These are phyloP conservation scores for Gallinago solitaria DNA, from an alignment of 2,797 vertebrate genomes.

Conservation along the genomic window DNA sequence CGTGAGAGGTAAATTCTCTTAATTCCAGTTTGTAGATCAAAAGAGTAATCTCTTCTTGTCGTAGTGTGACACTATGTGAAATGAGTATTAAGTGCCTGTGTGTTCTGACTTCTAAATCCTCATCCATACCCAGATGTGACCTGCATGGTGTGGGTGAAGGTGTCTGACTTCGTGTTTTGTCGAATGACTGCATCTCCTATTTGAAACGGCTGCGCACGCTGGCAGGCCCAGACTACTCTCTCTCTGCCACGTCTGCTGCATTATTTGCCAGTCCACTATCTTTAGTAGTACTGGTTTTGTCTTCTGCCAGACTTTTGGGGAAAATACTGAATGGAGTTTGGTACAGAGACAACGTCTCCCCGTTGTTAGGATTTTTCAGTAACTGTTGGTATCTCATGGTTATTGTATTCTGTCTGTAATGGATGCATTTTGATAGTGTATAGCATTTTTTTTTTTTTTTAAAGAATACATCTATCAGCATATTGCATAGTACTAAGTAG, in stretches of 20 bases:
- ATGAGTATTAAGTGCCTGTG: background rate
- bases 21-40: background rate
- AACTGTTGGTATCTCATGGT: background rate
- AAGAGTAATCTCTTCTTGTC: background rate
- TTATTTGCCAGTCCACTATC: background rate
- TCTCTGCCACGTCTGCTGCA: background rate
- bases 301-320: background rate
- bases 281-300: background rate
- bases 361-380: background rate
- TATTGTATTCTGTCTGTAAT: background rate
- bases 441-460: background rate
- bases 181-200: background rate
- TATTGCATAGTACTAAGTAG: background rate
- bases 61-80: background rate
- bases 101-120: background rate
- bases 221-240: background rate
- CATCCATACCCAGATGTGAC: background rate
- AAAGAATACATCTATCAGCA: fast-evolving
- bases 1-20: background rate
- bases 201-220: background rate
- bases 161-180: background rate
- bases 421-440: background rate
- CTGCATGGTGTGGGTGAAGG: background rate
- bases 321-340: background rate
- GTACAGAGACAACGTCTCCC: background rate